Conservation (phyloP, 2,888 invertebrate species). For the Synergus umbraculus region DNA sequence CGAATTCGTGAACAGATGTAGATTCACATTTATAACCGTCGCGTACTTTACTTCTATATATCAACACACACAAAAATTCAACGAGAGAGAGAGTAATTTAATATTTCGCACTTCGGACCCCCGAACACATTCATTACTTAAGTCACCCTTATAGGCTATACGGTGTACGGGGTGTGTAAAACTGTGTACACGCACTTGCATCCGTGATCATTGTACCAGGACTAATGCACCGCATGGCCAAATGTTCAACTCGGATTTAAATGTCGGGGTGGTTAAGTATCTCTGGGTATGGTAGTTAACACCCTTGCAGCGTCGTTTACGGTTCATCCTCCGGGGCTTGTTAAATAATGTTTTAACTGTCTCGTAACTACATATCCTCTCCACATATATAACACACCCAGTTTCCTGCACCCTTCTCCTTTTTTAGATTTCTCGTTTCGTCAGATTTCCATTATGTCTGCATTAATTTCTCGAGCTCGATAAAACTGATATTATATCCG, state of each 20-base stretch:
- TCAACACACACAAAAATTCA: slow-evolving; percentile 5
- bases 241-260: slow-evolving; percentile 74
- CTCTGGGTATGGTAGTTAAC: slow-evolving; percentile 65
- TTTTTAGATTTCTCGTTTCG: not conserved
- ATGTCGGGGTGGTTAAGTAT: slow-evolving; percentile 66
- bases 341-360: slow-evolving; percentile 62
- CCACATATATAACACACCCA: not conserved
- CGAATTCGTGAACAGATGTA: slow-evolving; percentile 11
- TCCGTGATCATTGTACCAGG: slow-evolving; percentile 71
- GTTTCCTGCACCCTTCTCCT: slow-evolving; percentile 17
- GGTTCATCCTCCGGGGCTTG: slow-evolving; percentile 60
- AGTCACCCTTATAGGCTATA: slow-evolving; percentile 59
- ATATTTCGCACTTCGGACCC: slow-evolving; percentile 52
- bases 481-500: slow-evolving; percentile 5
- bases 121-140: slow-evolving; percentile 67
- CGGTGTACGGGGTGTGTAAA: slow-evolving; percentile 54
- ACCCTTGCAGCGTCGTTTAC: slow-evolving; percentile 59
- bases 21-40: not conserved
- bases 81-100: slow-evolving; percentile 19
- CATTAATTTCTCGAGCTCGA: slow-evolving; percentile 31
- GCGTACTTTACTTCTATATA: not conserved
- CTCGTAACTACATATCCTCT: slow-evolving; percentile 47
- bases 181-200: slow-evolving; percentile 47
- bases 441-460: not conserved
- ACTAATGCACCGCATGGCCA: slow-evolving; percentile 72